A percentile compares a stretch with the other conserved stretches of the same genome.
phyloP scores from a whole-genome alignment of 2,113 vertebrate genomes.

The Planiliza haematocheilus region DNA sequence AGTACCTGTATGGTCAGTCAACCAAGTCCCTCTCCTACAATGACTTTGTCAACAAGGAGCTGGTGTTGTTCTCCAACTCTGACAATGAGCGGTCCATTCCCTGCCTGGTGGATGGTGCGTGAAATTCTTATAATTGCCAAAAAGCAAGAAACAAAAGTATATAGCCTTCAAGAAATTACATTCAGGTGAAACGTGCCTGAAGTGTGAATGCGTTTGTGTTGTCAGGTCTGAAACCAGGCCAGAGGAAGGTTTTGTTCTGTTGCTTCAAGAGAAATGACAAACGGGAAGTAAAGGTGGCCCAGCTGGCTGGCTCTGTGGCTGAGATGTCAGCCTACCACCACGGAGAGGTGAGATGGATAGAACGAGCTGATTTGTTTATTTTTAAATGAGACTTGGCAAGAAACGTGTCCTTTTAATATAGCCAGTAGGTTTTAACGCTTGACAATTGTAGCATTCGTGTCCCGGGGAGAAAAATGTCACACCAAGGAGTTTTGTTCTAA shows the following conservation, averaged over 20 bases:
- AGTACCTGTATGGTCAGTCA: slow-evolving; percentile 92
- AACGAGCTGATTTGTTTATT: background rate
- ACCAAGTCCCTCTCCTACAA: slow-evolving; percentile 91
- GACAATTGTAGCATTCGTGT: too few relatives aligned
- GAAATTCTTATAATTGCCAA: background rate
- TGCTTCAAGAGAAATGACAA: slow-evolving; percentile 98
- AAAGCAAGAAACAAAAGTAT: background rate
- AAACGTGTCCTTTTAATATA: background rate
- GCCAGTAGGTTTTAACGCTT: background rate
- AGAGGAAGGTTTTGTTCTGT: slow-evolving; percentile 95
- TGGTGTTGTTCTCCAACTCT: slow-evolving; percentile 97
- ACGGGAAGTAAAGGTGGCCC: slow-evolving; percentile 97
- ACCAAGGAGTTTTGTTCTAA: too few relatives aligned
- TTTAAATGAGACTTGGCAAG: too few relatives aligned
- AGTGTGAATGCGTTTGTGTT: slow-evolving; percentile 1
- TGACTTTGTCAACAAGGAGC: slow-evolving; percentile 97
- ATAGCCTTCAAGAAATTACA: too few relatives aligned
- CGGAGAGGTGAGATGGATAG: slow-evolving; percentile 89
- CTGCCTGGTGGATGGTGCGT: slow-evolving; percentile 94
- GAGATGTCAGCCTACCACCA: slow-evolving; percentile 99
- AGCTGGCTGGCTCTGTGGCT: slow-evolving; percentile 96
- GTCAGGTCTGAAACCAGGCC: slow-evolving; percentile 95
- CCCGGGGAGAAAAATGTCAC: too few relatives aligned
- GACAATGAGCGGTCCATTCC: slow-evolving; percentile 98
- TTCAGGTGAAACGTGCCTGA: background rate